Evolutionary conservation across 2,888 invertebrate species (phyloP).

Genomic region (Ephialtes manifestator): DNA sequence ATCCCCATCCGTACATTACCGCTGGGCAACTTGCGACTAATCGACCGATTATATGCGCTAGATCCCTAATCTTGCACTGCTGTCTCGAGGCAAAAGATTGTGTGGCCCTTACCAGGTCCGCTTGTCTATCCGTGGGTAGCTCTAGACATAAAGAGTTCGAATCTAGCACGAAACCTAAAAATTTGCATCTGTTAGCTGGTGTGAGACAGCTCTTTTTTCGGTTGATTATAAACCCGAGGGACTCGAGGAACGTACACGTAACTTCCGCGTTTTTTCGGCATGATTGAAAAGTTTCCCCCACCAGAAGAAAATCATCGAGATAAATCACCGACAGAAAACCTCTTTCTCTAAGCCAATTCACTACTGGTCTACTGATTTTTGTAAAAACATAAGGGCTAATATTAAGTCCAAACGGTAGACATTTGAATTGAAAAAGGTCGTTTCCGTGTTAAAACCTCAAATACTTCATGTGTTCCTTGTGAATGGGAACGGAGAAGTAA

Average conservation of each 20-base stretch:
- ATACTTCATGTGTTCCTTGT: constrained; percentile 53
- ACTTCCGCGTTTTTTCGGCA: constrained; percentile 18
- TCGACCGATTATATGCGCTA: constrained; percentile 57
- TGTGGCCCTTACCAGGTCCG: background rate
- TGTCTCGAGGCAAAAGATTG: constrained; percentile 6
- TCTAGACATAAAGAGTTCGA: constrained; percentile 7
- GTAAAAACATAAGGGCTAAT: constrained; percentile 46
- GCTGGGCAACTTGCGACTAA: constrained; percentile 57
- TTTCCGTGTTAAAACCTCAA: constrained; percentile 58
- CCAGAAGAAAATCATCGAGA: constrained; percentile 39
- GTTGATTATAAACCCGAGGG: constrained; percentile 48
- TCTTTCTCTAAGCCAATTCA: constrained; percentile 22
- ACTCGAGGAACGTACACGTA: constrained; percentile 27
- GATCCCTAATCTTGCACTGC: constrained; percentile 46
- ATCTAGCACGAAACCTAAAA: constrained; percentile 54
- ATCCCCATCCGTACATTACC: constrained; percentile 48
- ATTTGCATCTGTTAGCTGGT: constrained; percentile 24
- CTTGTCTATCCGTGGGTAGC: constrained; percentile 11
- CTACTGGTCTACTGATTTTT: constrained; percentile 22
- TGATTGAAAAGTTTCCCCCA: constrained; percentile 16
- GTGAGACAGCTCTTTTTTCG: background rate
- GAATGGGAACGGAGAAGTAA: constrained; percentile 56
- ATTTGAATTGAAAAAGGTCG: constrained; percentile 38
- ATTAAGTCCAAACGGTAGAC: constrained; percentile 46
- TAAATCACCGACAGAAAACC: constrained; percentile 30